Evolutionary conservation across 2,888 invertebrate genomes (phyloP), one percentile per base, ranked within the genome.

Genomic region (Herminia tarsipennalis): DNA sequence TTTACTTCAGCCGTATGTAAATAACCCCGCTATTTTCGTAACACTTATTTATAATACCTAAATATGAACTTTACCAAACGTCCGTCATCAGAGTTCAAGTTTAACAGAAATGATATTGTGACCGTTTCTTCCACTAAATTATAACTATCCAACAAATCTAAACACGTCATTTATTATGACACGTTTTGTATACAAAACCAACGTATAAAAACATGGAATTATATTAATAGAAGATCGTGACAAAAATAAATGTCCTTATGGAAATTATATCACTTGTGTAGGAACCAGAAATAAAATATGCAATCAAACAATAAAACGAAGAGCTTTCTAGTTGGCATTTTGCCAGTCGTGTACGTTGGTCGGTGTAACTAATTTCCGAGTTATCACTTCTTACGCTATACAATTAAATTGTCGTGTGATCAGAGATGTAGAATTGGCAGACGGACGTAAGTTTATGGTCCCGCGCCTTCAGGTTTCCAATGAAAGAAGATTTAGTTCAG

Each of bases 231-330:
- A 37, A 33, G n/a, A n/a, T 49, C 41, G 25, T 25, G 49, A 55
- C 63, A 63, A 56, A 71, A 64, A 51, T 51, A 56, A 49, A 33
- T 24, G 34, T 48, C 2, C 43, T 17, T 50, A 43, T 51, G n/a
- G n/a, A n/a, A n/a, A n/a, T n/a, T n/a, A n/a, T n/a, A n/a, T n/a
- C n/a, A n/a, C n/a, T n/a, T n/a, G n/a, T n/a, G n/a, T n/a, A n/a
- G n/a, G n/a, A n/a, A 62, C 45, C 45, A 52, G 50, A 59, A 71
- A 67, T 72, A 68, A 72, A 73, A 73, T 73, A 70, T 74, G 78
- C 76, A 78, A 76, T 64, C 68, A 68, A 72, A 69, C 56, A 64
- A 58, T 66, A 66, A 63, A 62, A n/a, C n/a, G n/a, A 53, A 61
- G 49, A 63, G 62, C 63, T 75, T 67, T 71, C 62, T 59, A 24